Conservation (phyloP, 2,888 invertebrate genomes). For the Caprella mutica region DNA sequence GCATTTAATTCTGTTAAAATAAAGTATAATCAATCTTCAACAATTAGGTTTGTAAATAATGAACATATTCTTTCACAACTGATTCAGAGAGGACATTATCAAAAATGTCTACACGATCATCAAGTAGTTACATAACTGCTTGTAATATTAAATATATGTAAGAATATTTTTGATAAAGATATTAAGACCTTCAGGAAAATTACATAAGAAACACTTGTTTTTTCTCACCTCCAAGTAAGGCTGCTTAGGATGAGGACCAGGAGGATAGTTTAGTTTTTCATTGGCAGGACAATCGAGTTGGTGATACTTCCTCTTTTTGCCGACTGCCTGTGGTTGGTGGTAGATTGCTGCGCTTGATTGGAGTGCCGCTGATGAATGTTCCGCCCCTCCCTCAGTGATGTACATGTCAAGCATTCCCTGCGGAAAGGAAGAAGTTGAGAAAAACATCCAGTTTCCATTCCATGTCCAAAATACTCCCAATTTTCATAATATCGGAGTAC, state of each 20-base stretch:
- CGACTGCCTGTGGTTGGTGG: slow-evolving; percentile 11
- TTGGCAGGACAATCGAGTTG: background rate
- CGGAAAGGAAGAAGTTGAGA: slow-evolving; percentile 7
- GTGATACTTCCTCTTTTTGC: slow-evolving; percentile 7
- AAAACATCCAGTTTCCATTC: background rate
- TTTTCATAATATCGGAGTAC: too few species aligned
- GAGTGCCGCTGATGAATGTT: slow-evolving; percentile 21
- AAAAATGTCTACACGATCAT: too few species aligned
- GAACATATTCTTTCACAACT: too few species aligned
- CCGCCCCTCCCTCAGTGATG: slow-evolving; percentile 33
- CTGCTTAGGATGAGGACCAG: slow-evolving; percentile 4
- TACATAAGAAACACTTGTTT: background rate
- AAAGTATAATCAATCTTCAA: too few species aligned
- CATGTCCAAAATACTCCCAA: too few species aligned
- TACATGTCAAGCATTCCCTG: slow-evolving; percentile 35
- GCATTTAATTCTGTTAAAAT: too few species aligned
- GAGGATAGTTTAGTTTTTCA: background rate
- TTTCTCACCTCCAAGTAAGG: slow-evolving; percentile 3
- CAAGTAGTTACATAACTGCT: too few species aligned
- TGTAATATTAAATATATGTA: background rate
- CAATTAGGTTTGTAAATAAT: too few species aligned
- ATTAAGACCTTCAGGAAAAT: background rate
- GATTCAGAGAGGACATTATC: too few species aligned
- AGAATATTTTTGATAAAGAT: background rate
- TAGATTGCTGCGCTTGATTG: background rate